phyloP scores from a whole-genome alignment of 2,797 vertebrate species.

The Sebastes itinus region DNA sequence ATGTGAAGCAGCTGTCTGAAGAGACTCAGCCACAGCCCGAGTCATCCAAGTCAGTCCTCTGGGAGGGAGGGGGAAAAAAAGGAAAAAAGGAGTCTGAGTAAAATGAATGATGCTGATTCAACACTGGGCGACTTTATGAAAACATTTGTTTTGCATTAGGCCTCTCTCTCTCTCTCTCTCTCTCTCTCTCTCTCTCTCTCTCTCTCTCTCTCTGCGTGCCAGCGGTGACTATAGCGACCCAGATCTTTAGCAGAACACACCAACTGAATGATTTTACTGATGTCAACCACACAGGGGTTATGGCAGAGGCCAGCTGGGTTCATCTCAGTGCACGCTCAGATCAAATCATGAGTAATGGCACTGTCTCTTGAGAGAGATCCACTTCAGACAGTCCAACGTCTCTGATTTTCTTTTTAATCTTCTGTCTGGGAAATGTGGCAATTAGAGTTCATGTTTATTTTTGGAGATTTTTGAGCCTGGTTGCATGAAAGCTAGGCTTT shows the following conservation, averaged over 20 bases:
- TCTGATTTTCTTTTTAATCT: not conserved
- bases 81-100: conserved; percentile 40
- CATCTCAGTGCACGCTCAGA: conserved; percentile 16
- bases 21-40: conserved; percentile 43
- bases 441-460: not conserved
- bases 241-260: conserved; percentile 55
- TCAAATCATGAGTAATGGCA: conserved; percentile 8
- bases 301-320: conserved; percentile 18
- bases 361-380: not conserved
- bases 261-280: conserved; percentile 38
- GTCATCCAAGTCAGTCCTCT: conserved; percentile 45
- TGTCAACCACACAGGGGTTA: conserved; percentile 23
- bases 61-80: not conserved
- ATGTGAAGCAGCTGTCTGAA: conserved; percentile 76
- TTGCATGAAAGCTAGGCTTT: not conserved
- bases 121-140: conserved; percentile 65
- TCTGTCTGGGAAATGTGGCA: not conserved
- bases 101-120: conserved; percentile 78
- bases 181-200: not conserved
- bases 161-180: conserved; percentile 9
- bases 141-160: conserved; percentile 81
- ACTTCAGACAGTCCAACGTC: not conserved
- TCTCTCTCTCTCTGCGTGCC: conserved; percentile 16
- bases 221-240: conserved; percentile 46
- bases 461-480: not conserved